Evolutionary conservation across 2,888 invertebrate genomes (phyloP).

Genomic region (Lasioglossum vierecki): DNA sequence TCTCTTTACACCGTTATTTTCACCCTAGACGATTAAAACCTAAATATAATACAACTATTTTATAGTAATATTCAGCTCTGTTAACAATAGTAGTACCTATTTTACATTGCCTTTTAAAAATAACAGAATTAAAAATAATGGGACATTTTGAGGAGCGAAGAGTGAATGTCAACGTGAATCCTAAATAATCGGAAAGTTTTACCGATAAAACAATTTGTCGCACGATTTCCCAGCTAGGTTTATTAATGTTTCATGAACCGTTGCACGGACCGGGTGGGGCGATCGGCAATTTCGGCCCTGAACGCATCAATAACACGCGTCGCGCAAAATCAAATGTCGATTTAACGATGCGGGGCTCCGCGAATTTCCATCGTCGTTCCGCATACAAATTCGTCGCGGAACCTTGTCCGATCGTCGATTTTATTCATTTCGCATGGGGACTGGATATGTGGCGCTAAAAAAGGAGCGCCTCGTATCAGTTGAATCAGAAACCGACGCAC

Average conservation of each 20-base stretch:
- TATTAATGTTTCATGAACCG: background rate
- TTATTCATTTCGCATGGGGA: slow-evolving; percentile 32
- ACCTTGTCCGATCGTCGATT: slow-evolving; percentile 46
- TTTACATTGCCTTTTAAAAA: too few relatives aligned
- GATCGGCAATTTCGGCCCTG: slow-evolving; percentile 7
- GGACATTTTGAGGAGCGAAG: too few relatives aligned
- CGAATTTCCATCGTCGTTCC: slow-evolving; percentile 19
- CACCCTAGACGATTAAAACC: background rate
- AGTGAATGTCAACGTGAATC: too few relatives aligned
- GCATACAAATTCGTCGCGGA: slow-evolving; percentile 50
- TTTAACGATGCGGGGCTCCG: slow-evolving; percentile 28
- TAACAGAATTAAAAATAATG: background rate
- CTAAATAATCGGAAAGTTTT: background rate
- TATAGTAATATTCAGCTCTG: too few relatives aligned
- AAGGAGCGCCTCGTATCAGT: slow-evolving; percentile 33
- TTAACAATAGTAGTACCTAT: too few relatives aligned
- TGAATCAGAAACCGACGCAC: background rate
- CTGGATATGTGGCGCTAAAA: slow-evolving; percentile 14
- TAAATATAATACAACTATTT: background rate
- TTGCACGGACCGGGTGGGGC: background rate
- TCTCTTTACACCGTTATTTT: background rate
- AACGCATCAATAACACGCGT: slow-evolving; percentile 5
- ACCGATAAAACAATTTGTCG: background rate
- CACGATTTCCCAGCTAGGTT: background rate
- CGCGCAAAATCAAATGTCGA: slow-evolving; percentile 11